A percentile compares a stretch with the other conserved stretches of the same genome.
Conservation (phyloP, 2,113 vertebrate species). For the Silurus meridionalis region DNA sequence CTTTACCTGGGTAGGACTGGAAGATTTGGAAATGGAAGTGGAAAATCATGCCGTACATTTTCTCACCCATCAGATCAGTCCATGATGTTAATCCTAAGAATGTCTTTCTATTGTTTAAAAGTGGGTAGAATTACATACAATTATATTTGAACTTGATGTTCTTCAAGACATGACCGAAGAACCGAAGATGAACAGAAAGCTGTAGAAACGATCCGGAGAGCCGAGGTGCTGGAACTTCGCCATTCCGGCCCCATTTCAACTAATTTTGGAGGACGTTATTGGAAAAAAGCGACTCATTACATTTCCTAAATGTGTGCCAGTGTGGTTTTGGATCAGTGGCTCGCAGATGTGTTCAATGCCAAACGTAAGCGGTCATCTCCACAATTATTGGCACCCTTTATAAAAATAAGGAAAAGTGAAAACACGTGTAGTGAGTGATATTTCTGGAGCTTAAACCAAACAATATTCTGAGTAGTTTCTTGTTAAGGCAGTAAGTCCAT, state of each 20-base stretch:
- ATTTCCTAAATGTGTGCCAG: neutral
- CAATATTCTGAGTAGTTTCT: neutral
- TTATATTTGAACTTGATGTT: neutral
- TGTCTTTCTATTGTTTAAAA: neutral
- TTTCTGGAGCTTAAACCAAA: neutral
- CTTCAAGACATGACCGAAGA: neutral
- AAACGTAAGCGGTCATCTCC: neutral
- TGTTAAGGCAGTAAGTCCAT: neutral
- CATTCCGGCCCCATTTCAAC: neutral
- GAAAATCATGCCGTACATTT: neutral
- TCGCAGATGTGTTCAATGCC: neutral
- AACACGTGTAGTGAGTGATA: constrained; percentile 1
- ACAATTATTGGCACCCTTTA: neutral
- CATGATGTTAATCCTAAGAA: neutral
- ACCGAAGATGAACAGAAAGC: neutral
- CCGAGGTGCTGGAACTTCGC: neutral
- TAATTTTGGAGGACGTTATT: neutral
- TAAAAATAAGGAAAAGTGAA: neutral
- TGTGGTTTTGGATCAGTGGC: neutral
- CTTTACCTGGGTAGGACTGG: too few relatives aligned
- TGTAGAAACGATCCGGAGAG: neutral
- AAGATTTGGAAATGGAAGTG: too few relatives aligned
- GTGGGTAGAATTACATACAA: neutral
- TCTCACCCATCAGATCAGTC: neutral
- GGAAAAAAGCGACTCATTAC: neutral